Conservation (phyloP, 2,797 vertebrate species). For the Thalassophryne amazonica region DNA sequence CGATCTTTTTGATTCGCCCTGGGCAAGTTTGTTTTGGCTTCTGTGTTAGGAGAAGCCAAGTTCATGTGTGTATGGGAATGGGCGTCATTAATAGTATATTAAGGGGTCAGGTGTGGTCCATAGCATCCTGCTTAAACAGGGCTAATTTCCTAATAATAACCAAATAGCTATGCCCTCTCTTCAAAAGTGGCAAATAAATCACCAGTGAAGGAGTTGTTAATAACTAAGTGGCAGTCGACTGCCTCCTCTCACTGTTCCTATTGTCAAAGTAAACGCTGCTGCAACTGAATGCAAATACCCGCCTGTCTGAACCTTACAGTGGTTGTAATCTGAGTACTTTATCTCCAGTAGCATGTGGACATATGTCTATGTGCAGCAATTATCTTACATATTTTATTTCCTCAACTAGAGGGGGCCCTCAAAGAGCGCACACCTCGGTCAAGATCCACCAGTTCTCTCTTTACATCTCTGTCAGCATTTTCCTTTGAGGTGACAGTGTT, state of each 20-base stretch:
- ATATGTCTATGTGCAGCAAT: slow-evolving; percentile 28
- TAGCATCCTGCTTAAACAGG: slow-evolving; percentile 93
- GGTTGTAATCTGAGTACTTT: slow-evolving; percentile 42
- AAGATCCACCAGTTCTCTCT: too few relatives aligned
- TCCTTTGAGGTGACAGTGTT: too few relatives aligned
- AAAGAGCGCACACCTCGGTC: too few relatives aligned
- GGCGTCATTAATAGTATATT: slow-evolving; percentile 99
- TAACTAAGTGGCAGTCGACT: slow-evolving; percentile 96
- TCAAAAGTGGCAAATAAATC: slow-evolving; percentile 94
- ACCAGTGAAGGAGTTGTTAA: slow-evolving; percentile 96
- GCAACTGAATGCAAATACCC: slow-evolving; percentile 86
- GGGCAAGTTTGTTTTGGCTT: slow-evolving; percentile 51
- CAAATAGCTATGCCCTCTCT: slow-evolving; percentile 92
- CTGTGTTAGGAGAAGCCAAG: slow-evolving; percentile 74
- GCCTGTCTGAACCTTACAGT: slow-evolving; percentile 59
- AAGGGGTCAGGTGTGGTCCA: slow-evolving; percentile 93
- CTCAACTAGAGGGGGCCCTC: too few relatives aligned
- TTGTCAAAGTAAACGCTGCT: slow-evolving; percentile 96
- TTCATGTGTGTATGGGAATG: slow-evolving; percentile 94
- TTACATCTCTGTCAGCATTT: too few relatives aligned
- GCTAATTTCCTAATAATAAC: slow-evolving; percentile 97
- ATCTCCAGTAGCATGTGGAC: slow-evolving; percentile 52
- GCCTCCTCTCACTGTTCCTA: slow-evolving; percentile 89
- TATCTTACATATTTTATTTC: slow-evolving; percentile 7
- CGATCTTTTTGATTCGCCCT: slow-evolving; percentile 47